Evolutionary conservation across 64 coral and sea anemone genomes (phyloP).

Genomic region (Pocillopora damicornis): DNA sequence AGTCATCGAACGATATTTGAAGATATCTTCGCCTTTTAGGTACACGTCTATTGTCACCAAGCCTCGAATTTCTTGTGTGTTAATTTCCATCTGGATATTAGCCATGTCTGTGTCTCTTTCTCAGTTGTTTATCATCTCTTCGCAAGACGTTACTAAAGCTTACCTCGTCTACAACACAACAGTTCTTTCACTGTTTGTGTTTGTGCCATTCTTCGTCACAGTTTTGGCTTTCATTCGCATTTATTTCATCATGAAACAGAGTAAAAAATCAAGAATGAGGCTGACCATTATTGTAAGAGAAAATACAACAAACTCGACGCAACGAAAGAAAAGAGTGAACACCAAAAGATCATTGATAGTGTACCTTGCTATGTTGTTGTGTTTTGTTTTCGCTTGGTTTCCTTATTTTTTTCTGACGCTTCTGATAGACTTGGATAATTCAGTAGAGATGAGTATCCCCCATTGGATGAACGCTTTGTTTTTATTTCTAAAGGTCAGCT

Average conservation of each 20-base stretch:
- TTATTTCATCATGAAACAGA: slow-evolving; percentile 15
- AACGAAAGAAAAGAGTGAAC: not conserved
- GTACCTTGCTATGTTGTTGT: slow-evolving; percentile 19
- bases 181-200: slow-evolving; percentile 23
- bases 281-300: not conserved
- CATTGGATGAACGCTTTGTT: slow-evolving; percentile 33
- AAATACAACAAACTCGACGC: too few species aligned
- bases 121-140: not conserved
- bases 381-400: slow-evolving; percentile 48
- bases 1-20: slow-evolving; percentile 33
- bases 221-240: slow-evolving; percentile 20
- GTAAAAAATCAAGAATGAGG: not conserved
- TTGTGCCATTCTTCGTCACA: slow-evolving; percentile 23
- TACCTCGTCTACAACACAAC: slow-evolving; percentile 16
- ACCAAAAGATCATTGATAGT: not conserved
- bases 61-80: not conserved
- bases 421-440: slow-evolving; percentile 7
- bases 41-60: slow-evolving; percentile 11
- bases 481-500: slow-evolving; percentile 34
- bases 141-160: not conserved
- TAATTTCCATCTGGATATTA: slow-evolving; percentile 15
- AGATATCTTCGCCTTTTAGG: slow-evolving; percentile 26
- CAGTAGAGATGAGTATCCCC: not conserved
- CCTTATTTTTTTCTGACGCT: slow-evolving; percentile 48
- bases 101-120: slow-evolving; percentile 15